phyloP scores from a whole-genome alignment of 92 coral and sea anemone genomes.

The Porites lobata region DNA sequence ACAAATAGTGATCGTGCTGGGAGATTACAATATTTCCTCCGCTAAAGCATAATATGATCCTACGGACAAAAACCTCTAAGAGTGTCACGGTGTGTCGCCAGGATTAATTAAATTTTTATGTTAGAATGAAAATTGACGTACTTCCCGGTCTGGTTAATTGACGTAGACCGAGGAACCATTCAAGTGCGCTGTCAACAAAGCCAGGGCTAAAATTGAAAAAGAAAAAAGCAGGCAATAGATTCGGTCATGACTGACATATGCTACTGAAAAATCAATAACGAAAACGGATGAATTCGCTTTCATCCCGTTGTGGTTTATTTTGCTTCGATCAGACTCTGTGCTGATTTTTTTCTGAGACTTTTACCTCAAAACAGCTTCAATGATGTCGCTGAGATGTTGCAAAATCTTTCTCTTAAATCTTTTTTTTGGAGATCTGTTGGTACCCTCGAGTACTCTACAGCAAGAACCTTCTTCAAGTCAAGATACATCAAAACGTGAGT shows the following conservation, averaged over 20 bases:
- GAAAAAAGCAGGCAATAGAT: not conserved
- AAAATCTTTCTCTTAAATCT: not conserved
- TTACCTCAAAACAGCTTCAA: not conserved
- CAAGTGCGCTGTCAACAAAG: slow-evolving; percentile 2
- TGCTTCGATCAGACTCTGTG: not conserved
- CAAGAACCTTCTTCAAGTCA: not conserved
- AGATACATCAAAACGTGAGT: slow-evolving; percentile 15
- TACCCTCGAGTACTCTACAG: not conserved
- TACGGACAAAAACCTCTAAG: slow-evolving; percentile 1
- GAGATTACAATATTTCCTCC: not conserved
- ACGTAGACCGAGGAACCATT: slow-evolving; percentile 3
- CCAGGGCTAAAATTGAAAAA: slow-evolving; percentile 7
- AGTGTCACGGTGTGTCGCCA: slow-evolving; percentile 23
- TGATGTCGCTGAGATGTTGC: not conserved
- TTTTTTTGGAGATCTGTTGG: not conserved
- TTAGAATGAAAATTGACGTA: slow-evolving; percentile 22
- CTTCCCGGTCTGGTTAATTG: slow-evolving; percentile 8
- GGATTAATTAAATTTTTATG: slow-evolving; percentile 25
- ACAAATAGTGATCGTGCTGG: not conserved
- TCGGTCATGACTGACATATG: not conserved
- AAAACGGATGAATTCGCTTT: slow-evolving; percentile 15
- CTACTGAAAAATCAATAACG: not conserved
- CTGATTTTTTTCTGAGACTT: slow-evolving; percentile 2
- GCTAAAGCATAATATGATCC: slow-evolving; percentile 2
- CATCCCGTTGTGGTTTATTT: slow-evolving; percentile 13